A percentile compares a stretch with the other conserved stretches of the same genome.
Conservation (phyloP, 1,140 invertebrate genomes). For the Euglossa dilemma region DNA sequence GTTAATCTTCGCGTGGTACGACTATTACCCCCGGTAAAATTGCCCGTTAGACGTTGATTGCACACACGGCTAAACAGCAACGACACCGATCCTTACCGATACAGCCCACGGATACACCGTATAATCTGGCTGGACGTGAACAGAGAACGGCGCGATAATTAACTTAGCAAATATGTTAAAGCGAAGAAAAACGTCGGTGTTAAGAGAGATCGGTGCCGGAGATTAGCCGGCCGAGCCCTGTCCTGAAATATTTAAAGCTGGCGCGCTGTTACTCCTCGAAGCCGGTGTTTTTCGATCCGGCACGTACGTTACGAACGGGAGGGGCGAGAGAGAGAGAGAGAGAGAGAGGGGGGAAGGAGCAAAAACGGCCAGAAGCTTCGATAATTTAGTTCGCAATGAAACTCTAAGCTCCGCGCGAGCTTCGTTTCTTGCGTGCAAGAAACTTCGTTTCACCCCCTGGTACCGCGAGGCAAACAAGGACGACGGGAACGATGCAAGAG, state of each 20-base stretch:
- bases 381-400: constrained; percentile 54
- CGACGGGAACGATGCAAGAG: too few relatives aligned
- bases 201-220: constrained; percentile 6
- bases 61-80: neutral
- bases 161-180: constrained; percentile 47
- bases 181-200: neutral
- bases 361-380: constrained; percentile 23
- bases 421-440: constrained; percentile 41
- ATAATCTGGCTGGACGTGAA: constrained; percentile 36
- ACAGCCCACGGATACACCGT: constrained; percentile 34
- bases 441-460: constrained; percentile 22
- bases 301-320: neutral
- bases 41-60: neutral
- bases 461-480: neutral
- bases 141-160: constrained; percentile 48
- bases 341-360: too few relatives aligned
- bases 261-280: neutral
- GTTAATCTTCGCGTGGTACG: too few relatives aligned
- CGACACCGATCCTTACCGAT: constrained; percentile 19
- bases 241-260: constrained; percentile 43
- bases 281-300: neutral
- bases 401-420: constrained; percentile 18
- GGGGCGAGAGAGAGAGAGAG: too few relatives aligned
- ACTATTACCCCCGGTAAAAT: too few relatives aligned
- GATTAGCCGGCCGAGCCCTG: constrained; percentile 26